Evolutionary conservation across 2,888 invertebrate genomes (phyloP), one percentile per base, ranked within the genome.

Genomic region (Apoda limacodes): DNA sequence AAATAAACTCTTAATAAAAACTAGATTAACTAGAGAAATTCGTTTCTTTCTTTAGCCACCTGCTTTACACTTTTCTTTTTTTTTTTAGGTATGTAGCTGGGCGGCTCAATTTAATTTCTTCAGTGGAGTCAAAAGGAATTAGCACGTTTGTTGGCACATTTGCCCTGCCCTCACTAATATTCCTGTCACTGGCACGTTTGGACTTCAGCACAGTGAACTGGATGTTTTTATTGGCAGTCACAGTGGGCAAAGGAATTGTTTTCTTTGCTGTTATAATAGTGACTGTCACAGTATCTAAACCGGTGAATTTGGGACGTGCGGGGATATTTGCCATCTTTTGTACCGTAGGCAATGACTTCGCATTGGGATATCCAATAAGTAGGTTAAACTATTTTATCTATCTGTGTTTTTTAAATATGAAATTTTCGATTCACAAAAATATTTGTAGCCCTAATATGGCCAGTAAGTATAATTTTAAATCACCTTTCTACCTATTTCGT

Each of bases 261-360:
- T 98, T 97, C 67, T 82, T 91, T 52, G 70, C 85, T 35, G 95
- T 95, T 9, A 83, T 90, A 27, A 60, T 89, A 23, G 83, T 95
- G 14, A 90, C 92, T 3, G 55, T 95, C 37, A 62, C 95, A 23
- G 86, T 94, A 22, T 86, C 87, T n/a, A 85, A 90, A 55, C 93
- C 94, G 4, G 60, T 89, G 10, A 89, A 94, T 67, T 84, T 90
- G 43, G 93, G 93, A 3, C 85, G 90, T 52, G 93, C 95, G 24
- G 97, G 95, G 9, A 83, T 98, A 35, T 92, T 93, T 83, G 93
- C 93, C 10, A 96, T 98, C 54, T 97, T 97, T 66, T 91, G 93
- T 49, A 97, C 97, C 1, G 97, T 97, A 63, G 95, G 95, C 61
- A 98, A 98, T 83, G 98, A 98, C 70, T 97, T 98, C 78, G 97